phyloP scores from a whole-genome alignment of 2,888 invertebrate species.

The Hanleya hanleyi region DNA sequence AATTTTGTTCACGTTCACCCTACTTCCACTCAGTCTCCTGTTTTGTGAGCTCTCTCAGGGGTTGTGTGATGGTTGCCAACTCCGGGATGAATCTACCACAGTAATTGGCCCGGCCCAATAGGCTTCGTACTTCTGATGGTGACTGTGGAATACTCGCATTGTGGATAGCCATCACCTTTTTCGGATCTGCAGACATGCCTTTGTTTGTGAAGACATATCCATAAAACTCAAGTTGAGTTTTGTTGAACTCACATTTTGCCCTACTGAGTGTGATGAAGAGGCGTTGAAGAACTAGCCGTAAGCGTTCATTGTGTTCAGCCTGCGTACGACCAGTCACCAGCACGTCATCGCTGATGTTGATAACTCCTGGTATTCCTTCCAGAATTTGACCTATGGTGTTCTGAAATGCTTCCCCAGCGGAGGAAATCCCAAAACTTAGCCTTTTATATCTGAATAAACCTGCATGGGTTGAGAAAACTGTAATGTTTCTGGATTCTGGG shows the following conservation, averaged over 20 bases:
- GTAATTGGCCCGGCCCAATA: background rate
- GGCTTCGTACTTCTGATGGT: background rate
- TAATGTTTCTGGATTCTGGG: conserved; percentile 46
- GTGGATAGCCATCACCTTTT: conserved; percentile 9
- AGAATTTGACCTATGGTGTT: conserved; percentile 69
- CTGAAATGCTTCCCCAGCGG: conserved; percentile 74
- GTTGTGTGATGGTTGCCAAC: background rate
- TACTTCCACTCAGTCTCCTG: background rate
- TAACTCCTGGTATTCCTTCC: conserved; percentile 57
- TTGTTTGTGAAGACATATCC: conserved; percentile 19
- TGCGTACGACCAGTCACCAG: conserved; percentile 57
- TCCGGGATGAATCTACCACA: background rate
- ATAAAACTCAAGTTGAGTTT: conserved; percentile 26
- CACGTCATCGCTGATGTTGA: conserved; percentile 72
- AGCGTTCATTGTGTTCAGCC: conserved; percentile 57
- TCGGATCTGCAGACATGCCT: conserved; percentile 23
- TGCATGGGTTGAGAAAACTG: conserved; percentile 44
- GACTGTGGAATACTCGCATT: background rate
- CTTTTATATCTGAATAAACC: conserved; percentile 45
- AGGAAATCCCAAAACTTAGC: conserved; percentile 46
- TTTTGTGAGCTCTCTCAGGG: background rate
- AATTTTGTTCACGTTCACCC: background rate
- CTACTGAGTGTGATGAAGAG: conserved; percentile 41
- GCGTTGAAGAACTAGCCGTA: conserved; percentile 45
- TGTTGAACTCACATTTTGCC: conserved; percentile 56